phyloP scores from a whole-genome alignment of 2,888 invertebrate genomes.

The Punctoribates punctum region DNA sequence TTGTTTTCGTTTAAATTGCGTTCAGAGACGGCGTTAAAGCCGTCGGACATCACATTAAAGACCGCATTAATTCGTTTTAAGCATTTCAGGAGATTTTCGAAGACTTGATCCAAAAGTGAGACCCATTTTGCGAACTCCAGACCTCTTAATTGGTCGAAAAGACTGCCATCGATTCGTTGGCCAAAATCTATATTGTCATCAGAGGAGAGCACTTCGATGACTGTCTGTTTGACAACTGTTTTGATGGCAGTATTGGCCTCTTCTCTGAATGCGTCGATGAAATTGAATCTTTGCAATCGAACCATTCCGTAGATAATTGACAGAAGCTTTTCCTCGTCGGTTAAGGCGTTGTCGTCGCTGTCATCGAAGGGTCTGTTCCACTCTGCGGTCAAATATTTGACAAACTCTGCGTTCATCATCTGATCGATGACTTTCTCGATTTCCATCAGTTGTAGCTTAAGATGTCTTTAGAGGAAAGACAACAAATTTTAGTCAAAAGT shows the following conservation, averaged over 20 bases:
- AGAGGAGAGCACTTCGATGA: conserved; percentile 54
- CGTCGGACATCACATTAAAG: conserved; percentile 71
- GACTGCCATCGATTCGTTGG: conserved; percentile 51
- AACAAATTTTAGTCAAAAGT: conserved; percentile 16
- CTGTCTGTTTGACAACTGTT: conserved; percentile 75
- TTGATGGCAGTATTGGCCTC: conserved; percentile 85
- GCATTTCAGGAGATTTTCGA: conserved; percentile 64
- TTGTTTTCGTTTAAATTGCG: background rate
- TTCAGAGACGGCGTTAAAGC: conserved; percentile 65
- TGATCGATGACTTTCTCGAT: conserved; percentile 93
- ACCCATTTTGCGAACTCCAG: conserved; percentile 68
- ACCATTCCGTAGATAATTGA: conserved; percentile 86
- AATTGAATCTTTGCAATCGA: conserved; percentile 78
- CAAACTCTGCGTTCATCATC: conserved; percentile 93
- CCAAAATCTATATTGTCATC: conserved; percentile 53
- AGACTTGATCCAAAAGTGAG: conserved; percentile 64
- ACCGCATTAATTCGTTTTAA: conserved; percentile 70
- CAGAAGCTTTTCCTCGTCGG: conserved; percentile 70
- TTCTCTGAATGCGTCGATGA: conserved; percentile 66
- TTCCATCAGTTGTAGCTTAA: conserved; percentile 91
- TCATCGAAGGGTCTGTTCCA: conserved; percentile 74
- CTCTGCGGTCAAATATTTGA: conserved; percentile 82
- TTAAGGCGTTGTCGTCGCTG: conserved; percentile 50
- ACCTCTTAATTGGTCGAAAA: conserved; percentile 63
- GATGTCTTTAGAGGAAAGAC: conserved; percentile 62